Conservation (phyloP, 2,888 invertebrate genomes). For the Trichopoda pennipes region DNA sequence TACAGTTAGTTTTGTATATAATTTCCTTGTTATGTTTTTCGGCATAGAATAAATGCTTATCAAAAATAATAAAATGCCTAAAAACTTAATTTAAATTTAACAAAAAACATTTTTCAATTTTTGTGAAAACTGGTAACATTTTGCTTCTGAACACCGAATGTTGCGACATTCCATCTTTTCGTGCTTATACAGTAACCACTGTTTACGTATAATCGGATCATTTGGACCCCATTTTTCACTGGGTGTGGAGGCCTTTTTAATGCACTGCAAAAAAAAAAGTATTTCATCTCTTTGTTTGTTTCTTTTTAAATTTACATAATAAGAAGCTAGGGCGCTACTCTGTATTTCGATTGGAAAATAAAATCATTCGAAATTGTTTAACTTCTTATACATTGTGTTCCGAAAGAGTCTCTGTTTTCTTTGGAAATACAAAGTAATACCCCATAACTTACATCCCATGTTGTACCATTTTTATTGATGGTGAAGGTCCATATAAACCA, state of each 20-base stretch:
- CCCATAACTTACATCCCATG: conserved; percentile 64
- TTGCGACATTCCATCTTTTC: conserved; percentile 61
- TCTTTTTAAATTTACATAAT: background rate
- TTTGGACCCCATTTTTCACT: conserved; percentile 70
- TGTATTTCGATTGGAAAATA: no score
- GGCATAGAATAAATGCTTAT: conserved; percentile 46
- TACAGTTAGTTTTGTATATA: conserved; percentile 20
- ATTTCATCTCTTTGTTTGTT: background rate
- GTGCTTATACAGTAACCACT: conserved; percentile 69
- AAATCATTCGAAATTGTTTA: no score
- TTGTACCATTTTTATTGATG: conserved; percentile 43
- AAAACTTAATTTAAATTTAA: conserved; percentile 8
- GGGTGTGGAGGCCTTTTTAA: conserved; percentile 59
- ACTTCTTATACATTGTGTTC: no score
- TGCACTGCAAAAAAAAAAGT: conserved; percentile 42
- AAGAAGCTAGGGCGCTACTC: background rate
- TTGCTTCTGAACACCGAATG: conserved; percentile 22
- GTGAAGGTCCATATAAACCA: conserved; percentile 78
- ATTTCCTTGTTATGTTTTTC: background rate
- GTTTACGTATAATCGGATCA: conserved; percentile 63
- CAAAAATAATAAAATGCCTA: conserved; percentile 11
- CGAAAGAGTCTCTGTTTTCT: no score
- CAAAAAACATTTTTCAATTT: conserved; percentile 65
- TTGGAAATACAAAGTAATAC: no score
- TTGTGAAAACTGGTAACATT: conserved; percentile 63